Conservation (phyloP, 2,113 vertebrate genomes). For the Natator depressus region DNA sequence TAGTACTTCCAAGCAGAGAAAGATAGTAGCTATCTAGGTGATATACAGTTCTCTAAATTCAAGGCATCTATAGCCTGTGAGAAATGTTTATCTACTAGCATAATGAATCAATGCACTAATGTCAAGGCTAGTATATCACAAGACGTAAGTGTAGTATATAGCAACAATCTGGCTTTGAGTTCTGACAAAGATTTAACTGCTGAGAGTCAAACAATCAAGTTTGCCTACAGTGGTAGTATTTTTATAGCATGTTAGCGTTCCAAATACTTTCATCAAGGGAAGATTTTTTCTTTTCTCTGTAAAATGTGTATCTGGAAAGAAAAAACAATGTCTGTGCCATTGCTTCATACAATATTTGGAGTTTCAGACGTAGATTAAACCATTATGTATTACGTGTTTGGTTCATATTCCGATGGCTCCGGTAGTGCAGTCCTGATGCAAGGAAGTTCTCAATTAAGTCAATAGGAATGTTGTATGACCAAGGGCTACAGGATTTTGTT, state of each 20-base stretch:
- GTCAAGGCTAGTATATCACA: neutral
- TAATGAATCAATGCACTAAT: rapidly evolving
- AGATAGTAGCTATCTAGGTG: neutral
- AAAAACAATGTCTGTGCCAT: rapidly evolving
- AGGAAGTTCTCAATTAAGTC: rapidly evolving
- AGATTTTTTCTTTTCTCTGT: neutral
- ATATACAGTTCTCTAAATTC: neutral
- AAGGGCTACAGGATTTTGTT: neutral
- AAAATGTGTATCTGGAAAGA: rapidly evolving
- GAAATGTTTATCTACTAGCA: neutral
- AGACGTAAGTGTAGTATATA: neutral
- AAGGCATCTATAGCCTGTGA: rapidly evolving
- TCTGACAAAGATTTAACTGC: neutral
- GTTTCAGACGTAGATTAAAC: neutral
- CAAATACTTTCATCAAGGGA: neutral
- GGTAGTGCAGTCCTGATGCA: neutral
- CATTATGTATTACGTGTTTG: neutral
- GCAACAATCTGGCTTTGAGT: neutral
- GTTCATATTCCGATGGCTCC: neutral
- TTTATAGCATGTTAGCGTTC: neutral
- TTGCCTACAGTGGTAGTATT: rapidly evolving
- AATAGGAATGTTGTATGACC: neutral
- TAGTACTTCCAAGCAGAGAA: neutral
- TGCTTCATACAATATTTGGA: rapidly evolving
- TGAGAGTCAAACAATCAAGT: rapidly evolving